Evolutionary conservation across 2,888 invertebrate genomes (phyloP).

Genomic region (Gerosis bhagava): DNA sequence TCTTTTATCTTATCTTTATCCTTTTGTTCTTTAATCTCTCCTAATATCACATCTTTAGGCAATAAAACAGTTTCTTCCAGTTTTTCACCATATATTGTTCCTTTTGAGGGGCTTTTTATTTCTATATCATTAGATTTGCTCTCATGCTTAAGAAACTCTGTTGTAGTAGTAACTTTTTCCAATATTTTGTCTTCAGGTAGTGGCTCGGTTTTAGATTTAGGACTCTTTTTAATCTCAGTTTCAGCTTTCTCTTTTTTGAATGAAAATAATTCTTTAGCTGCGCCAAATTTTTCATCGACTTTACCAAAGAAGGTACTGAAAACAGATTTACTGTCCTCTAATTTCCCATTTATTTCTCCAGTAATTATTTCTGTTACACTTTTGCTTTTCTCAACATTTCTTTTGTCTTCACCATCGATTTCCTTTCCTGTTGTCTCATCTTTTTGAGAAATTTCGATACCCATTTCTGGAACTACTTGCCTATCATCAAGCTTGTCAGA

Average conservation of each 20-base stretch:
- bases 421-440: constrained; percentile 14
- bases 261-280: constrained; percentile 46
- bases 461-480: constrained; percentile 67
- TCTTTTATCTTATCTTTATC: too few species aligned
- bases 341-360: constrained; percentile 35
- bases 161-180: too few species aligned
- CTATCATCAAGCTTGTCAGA: constrained; percentile 65
- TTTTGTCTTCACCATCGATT: constrained; percentile 42
- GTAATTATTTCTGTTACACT: constrained; percentile 28
- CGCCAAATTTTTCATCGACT: constrained; percentile 48
- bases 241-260: constrained; percentile 37
- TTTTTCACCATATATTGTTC: too few species aligned
- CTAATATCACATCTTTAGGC: too few species aligned
- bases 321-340: constrained; percentile 42
- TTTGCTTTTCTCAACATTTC: constrained; percentile 19
- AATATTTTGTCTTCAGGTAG: constrained; percentile 1
- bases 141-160: too few species aligned
- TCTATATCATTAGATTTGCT: too few species aligned
- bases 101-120: too few species aligned
- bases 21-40: too few species aligned
- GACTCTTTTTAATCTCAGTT: constrained; percentile 10
- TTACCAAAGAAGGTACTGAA: constrained; percentile 47
- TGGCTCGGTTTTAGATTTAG: constrained; percentile 6
- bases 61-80: too few species aligned
- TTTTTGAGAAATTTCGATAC: constrained; percentile 37